Base-by-base conservation (phyloP, 2,797 vertebrate species). In the Acrocephalus scirpaceus region DNA sequence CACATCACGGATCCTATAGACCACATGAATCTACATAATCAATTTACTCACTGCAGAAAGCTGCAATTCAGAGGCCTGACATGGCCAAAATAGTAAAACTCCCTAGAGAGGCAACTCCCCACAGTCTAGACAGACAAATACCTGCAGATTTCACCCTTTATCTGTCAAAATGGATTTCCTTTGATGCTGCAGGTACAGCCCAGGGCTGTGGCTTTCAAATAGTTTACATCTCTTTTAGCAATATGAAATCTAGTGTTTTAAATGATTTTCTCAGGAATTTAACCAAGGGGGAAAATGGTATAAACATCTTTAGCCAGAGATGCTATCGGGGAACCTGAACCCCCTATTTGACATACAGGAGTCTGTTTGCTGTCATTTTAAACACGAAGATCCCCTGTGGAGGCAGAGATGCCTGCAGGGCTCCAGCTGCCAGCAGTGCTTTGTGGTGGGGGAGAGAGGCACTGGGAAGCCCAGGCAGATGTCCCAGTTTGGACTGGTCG, bases 201-300 rank as follows among this genome's bases (percentile, higher is more conserved):
- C 40, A 19, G 32, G 50, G 84, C 82, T 67, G 32, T 36, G 48
- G 2, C 22, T 6, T 65, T 94, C 45, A 6, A 23, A 21, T 0
- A 0, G 10, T 36, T 86, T 42, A 7, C 5, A 13, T 61, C 64
- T 81, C 56, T 77, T 40, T 61, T 30, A 73, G 30, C n/a, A 58
- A 13, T 16, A 17, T 13, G 32, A 89, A 92, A 91, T 47, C 22
- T 12, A n/a, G 40, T 10, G 16, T 0, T 0, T 54, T 57, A 67
- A 57, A 44, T 44, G 0, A 27, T 65, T 91, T 82, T 82, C 30
- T 74, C 15, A 12, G 53, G 14, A 72, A 44, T 48, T 87, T 82
- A 76, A 76, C 16, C 2, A 1, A 5, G 30, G 7, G 7, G 5
- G 0, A 0, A 62, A 58, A 44, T 22, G 22, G 16, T 71, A 50